Conservation (phyloP, 2,888 invertebrate genomes). For the Plemyria rubiginata region DNA sequence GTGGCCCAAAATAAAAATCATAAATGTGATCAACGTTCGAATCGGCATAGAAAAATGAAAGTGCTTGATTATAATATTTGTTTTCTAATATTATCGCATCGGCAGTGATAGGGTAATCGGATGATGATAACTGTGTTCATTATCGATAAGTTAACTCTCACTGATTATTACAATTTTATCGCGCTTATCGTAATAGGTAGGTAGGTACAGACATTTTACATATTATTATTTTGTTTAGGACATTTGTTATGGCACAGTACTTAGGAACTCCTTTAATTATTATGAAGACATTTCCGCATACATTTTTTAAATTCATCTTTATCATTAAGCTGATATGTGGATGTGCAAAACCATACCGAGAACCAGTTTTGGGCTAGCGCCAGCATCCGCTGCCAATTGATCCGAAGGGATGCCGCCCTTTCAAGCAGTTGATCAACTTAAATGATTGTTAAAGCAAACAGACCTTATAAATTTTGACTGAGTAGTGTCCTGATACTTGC, state of each 20-base stretch:
- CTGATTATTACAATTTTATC: conserved; percentile 43
- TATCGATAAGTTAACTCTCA: conserved; percentile 59
- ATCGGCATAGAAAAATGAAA: conserved; percentile 43
- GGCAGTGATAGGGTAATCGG: conserved; percentile 70
- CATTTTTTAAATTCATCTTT: conserved; percentile 45
- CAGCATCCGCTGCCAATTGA: conserved; percentile 68
- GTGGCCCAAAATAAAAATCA: conserved; percentile 8
- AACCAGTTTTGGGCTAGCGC: conserved; percentile 68
- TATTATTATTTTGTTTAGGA: neutral
- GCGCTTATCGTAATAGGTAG: conserved; percentile 39
- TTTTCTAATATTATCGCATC: conserved; percentile 59
- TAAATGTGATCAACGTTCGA: conserved; percentile 12
- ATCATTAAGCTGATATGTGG: conserved; percentile 50
- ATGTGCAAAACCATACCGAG: conserved; percentile 58
- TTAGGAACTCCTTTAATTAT: neutral
- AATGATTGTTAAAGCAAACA: conserved; percentile 28
- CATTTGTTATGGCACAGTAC: conserved; percentile 6
- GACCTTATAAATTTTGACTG: conserved; percentile 27
- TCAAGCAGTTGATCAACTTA: conserved; percentile 57
- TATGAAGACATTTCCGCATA: neutral
- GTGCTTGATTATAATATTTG: conserved; percentile 47
- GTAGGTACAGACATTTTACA: conserved; percentile 35
- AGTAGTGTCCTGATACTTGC: conserved; percentile 21
- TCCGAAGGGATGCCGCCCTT: conserved; percentile 62
- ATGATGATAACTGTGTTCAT: conserved; percentile 59